Percentiles rank a stretch among this genome's conserved stretches.
These are phyloP conservation scores for Drosophila prostipennis DNA, from an alignment of 2,888 invertebrate species.

Conservation along the genomic window DNA sequence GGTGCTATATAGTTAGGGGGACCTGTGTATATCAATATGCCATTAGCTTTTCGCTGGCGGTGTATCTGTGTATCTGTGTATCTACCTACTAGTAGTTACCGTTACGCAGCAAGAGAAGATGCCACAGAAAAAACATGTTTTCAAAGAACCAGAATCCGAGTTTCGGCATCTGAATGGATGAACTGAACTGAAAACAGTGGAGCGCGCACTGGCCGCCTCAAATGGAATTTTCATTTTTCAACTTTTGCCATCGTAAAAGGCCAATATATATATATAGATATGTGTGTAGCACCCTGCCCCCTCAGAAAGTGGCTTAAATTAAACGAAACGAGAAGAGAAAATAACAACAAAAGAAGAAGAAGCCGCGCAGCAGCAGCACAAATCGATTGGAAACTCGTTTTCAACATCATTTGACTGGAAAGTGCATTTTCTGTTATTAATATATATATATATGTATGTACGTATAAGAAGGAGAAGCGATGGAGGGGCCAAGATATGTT, in stretches of 20 bases:
- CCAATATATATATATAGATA: conserved; percentile 9
- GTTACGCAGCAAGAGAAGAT: conserved; percentile 72
- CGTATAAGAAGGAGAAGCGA: conserved; percentile 6
- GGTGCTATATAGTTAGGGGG: conserved; percentile 3
- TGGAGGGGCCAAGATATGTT: conserved; percentile 62
- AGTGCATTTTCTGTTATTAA: conserved; percentile 65
- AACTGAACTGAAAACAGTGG: conserved; percentile 1
- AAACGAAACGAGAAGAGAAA: conserved; percentile 46
- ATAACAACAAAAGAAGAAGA: conserved; percentile 13
- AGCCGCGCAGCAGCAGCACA: conserved; percentile 18
- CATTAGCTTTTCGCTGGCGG: conserved; percentile 52
- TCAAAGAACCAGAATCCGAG: conserved; percentile 30
- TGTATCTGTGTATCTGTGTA: conserved; percentile 27
- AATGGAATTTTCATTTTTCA: conserved; percentile 35
- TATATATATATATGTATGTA: conserved; percentile 38
- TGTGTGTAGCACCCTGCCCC: neutral
- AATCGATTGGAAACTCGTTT: conserved; percentile 46
- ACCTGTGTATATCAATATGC: conserved; percentile 65
- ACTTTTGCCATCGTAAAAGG: conserved; percentile 7
- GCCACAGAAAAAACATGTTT: conserved; percentile 39
- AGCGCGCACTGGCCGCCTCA: neutral
- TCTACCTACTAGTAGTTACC: conserved; percentile 68
- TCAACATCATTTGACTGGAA: conserved; percentile 40
- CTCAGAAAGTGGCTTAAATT: conserved; percentile 65
- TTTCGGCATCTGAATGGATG: conserved; percentile 16